Evolutionary conservation across 1,140 invertebrate genomes (phyloP).

Genomic region (Eufriesea mexicana): DNA sequence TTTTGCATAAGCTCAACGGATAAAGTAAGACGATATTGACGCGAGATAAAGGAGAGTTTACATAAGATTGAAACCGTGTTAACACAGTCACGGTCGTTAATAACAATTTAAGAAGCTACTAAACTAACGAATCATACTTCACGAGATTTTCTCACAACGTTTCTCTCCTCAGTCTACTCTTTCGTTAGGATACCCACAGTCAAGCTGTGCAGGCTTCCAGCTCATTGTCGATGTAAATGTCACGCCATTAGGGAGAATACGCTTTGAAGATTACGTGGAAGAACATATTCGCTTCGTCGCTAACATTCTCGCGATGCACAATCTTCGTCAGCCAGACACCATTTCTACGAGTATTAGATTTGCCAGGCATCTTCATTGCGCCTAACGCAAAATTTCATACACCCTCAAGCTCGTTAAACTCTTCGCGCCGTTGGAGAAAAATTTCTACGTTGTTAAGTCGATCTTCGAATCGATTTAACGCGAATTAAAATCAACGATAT

Average conservation of each 20-base stretch:
- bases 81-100: too few relatives aligned
- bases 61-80: too few relatives aligned
- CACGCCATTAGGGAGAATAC: neutral
- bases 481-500: neutral
- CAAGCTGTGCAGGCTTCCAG: neutral
- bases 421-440: neutral
- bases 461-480: neutral
- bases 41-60: too few relatives aligned
- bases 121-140: too few relatives aligned
- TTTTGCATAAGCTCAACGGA: too few relatives aligned
- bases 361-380: neutral
- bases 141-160: neutral
- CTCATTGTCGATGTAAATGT: constrained; percentile 13
- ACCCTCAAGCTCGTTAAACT: too few relatives aligned
- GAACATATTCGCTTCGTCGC: neutral
- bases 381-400: neutral
- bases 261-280: constrained; percentile 7
- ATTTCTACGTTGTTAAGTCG: neutral
- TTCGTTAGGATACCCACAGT: constrained; percentile 3
- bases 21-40: too few relatives aligned
- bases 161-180: neutral
- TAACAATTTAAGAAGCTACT: too few relatives aligned
- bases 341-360: neutral
- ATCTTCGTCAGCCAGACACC: too few relatives aligned
- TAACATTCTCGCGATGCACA: neutral